Evolutionary conservation across 2,888 invertebrate genomes (phyloP).

Genomic region (Drosophila incognita): DNA sequence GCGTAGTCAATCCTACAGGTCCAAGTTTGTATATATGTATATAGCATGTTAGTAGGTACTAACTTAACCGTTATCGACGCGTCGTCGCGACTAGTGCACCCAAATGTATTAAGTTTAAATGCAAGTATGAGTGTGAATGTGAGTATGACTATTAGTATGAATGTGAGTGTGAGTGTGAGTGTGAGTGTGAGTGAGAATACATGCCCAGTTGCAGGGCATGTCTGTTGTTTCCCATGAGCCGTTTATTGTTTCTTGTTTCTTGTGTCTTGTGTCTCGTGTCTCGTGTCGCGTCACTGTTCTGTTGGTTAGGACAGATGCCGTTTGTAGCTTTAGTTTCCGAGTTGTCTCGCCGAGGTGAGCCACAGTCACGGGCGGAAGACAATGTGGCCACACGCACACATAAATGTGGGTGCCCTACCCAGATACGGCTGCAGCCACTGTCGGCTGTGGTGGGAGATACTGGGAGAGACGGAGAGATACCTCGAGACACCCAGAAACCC

Average conservation of each 20-base stretch:
- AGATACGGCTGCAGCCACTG: slow-evolving; percentile 16
- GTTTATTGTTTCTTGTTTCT: slow-evolving; percentile 11
- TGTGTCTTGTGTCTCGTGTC: slow-evolving; percentile 14
- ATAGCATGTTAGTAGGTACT: neutral
- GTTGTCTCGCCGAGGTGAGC: slow-evolving; percentile 50
- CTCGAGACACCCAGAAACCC: slow-evolving; percentile 40
- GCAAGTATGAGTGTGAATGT: neutral
- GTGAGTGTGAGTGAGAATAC: slow-evolving; percentile 16
- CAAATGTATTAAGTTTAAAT: slow-evolving; percentile 12
- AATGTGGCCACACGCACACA: slow-evolving; percentile 58
- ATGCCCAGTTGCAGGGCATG: slow-evolving; percentile 17
- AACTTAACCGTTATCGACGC: slow-evolving; percentile 33
- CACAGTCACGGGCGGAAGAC: slow-evolving; percentile 43
- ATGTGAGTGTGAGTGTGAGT: neutral
- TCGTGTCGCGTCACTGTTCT: slow-evolving; percentile 21
- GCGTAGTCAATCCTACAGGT: slow-evolving; percentile 17
- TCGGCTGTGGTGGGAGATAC: neutral
- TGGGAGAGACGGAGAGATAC: slow-evolving; percentile 7
- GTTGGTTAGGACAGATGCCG: slow-evolving; percentile 33
- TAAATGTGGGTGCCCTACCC: slow-evolving; percentile 54
- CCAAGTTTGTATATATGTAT: neutral
- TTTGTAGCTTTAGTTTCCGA: slow-evolving; percentile 42
- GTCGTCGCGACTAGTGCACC: slow-evolving; percentile 46
- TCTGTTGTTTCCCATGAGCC: slow-evolving; percentile 19
- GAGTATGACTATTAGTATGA: slow-evolving; percentile 6